Percentiles rank a stretch among this genome's conserved stretches.
phyloP scores from a whole-genome alignment of 2,113 vertebrate species.

The Cyprinus carpio region DNA sequence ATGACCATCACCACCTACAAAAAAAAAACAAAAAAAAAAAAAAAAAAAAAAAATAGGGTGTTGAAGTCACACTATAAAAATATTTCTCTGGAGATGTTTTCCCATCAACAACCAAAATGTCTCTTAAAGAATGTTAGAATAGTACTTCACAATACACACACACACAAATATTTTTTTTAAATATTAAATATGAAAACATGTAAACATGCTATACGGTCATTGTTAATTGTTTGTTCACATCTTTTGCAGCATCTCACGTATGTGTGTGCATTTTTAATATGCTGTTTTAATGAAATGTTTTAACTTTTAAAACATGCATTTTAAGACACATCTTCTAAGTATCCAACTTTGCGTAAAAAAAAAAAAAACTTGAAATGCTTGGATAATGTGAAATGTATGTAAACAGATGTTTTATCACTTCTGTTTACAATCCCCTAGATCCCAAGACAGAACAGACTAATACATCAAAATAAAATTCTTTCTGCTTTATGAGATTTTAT shows the following conservation, averaged over 20 bases:
- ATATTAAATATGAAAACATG: neutral
- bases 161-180: neutral
- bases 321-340: too few relatives aligned
- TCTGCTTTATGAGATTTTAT: too few relatives aligned
- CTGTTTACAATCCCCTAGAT: too few relatives aligned
- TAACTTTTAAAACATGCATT: too few relatives aligned
- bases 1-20: conserved; percentile 95
- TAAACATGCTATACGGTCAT: neutral
- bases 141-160: neutral
- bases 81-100: neutral
- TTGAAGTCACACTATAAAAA: neutral
- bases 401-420: too few relatives aligned
- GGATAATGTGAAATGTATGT: too few relatives aligned
- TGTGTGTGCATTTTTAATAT: neutral
- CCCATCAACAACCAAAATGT: neutral
- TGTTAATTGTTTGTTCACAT: neutral
- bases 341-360: too few relatives aligned
- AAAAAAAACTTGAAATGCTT: too few relatives aligned
- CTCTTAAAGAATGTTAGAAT: neutral
- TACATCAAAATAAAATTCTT: too few relatives aligned
- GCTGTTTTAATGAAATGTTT: neutral
- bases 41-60: neutral
- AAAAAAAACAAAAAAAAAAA: conserved; percentile 19
- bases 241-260: too few relatives aligned
- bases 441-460: too few relatives aligned